These are phyloP conservation scores for Phataginus tetradactyla DNA, from an alignment of 2,797 vertebrate species.

Conservation along the genomic window DNA sequence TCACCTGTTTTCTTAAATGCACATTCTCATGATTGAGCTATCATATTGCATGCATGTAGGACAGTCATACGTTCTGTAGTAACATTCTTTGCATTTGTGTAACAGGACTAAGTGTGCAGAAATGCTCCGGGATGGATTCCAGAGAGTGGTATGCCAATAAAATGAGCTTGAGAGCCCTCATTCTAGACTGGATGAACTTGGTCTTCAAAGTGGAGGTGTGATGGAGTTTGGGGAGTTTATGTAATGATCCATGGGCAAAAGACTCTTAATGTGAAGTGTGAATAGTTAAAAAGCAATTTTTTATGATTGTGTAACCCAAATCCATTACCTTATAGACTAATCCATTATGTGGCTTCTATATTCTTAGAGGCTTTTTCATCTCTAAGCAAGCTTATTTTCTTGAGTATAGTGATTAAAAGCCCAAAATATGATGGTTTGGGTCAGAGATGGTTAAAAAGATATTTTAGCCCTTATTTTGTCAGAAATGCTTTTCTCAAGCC, in stretches of 20 bases:
- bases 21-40: not conserved
- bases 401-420: not conserved
- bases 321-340: not conserved
- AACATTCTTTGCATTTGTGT: accelerated
- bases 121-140: not conserved
- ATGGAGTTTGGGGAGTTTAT: too few species aligned
- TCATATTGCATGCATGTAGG: accelerated
- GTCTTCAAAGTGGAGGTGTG: not conserved
- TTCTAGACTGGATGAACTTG: not conserved
- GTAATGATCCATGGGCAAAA: not conserved
- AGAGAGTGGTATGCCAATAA: not conserved
- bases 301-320: not conserved
- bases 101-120: not conserved
- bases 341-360: not conserved
- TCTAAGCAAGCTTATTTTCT: conserved; percentile 14
- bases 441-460: not conserved
- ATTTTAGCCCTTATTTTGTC: not conserved
- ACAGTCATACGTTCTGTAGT: accelerated
- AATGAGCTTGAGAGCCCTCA: not conserved
- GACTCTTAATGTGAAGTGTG: not conserved
- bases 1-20: not conserved
- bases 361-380: not conserved
- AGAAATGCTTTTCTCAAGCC: not conserved
- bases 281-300: not conserved
- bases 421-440: not conserved